Evolutionary conservation across 2,113 vertebrate species (phyloP), one percentile per base, ranked within the genome.

Genomic region (Nestor notabilis): DNA sequence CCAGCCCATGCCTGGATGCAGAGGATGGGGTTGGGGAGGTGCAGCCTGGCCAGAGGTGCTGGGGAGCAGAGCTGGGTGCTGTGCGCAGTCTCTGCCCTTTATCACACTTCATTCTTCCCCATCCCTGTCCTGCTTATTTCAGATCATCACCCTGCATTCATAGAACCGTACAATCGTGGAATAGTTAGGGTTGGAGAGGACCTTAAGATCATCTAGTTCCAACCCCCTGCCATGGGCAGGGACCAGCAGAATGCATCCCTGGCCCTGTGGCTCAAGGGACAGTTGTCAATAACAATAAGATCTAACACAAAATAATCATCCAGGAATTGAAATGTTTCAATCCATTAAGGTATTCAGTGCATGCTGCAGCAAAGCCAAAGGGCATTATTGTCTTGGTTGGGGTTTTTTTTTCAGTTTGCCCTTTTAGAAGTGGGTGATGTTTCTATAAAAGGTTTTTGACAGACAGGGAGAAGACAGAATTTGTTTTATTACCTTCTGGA

Each of bases 401-500:
- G 6, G 0, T 2, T 39, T 63, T n/a, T 64, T 60, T 24, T 74
- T 60, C 13, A 17, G 7, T 60, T 92, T 88, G 66, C 50, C 35
- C 44, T 90, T 93, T 81, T 66, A 41, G 72, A 93, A 71, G 46
- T 52, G 72, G 37, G 15, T 66, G 71, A 63, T 29, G 17, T 83
- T 46, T 86, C 68, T 61, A 2, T 93, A 41, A 83, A 85, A 75
- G 49, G 49, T 14, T 93, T 95, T 72, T 85, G 82, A 90, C 70
- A 85, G 84, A 69, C 66, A 61, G 37, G 69, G 56, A 85, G 74
- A 87, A 53, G 66, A 33, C 24, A 46, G 81, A 35, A 52, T 87
- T 92, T 93, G 58, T 39, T 93, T 89, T 96, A 80, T 77, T 93
- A 61, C 66, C 50, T 91, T 70, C 52, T 80, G 31, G 89, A 46